phyloP scores from a whole-genome alignment of 2,888 invertebrate species.

The Nemapogon koenigi region DNA sequence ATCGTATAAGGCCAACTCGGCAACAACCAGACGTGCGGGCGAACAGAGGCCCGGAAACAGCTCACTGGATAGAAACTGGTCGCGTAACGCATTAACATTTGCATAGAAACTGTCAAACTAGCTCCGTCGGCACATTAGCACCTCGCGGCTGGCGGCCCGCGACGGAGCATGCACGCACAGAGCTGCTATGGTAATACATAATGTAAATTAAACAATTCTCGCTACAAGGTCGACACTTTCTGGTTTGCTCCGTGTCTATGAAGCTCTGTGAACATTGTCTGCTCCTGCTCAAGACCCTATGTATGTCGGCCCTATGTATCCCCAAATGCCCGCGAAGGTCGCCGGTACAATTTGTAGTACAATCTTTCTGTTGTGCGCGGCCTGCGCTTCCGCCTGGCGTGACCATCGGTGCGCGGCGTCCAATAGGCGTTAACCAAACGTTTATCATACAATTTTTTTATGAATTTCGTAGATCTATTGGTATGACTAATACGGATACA shows the following conservation, averaged over 20 bases:
- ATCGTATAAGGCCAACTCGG: too few relatives aligned
- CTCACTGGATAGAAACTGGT: slow-evolving; percentile 48
- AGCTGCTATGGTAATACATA: slow-evolving; percentile 1
- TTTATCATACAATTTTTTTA: slow-evolving; percentile 2
- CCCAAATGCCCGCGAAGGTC: slow-evolving; percentile 18
- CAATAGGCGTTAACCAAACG: slow-evolving; percentile 7
- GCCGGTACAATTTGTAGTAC: slow-evolving; percentile 20
- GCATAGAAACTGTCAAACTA: slow-evolving; percentile 62
- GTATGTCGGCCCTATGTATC: too few relatives aligned
- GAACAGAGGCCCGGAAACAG: slow-evolving; percentile 54
- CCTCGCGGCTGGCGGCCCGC: slow-evolving; percentile 24
- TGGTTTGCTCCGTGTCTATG: too few relatives aligned
- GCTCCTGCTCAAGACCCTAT: too few relatives aligned
- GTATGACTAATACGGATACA: too few relatives aligned
- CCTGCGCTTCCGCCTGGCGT: slow-evolving; percentile 17
- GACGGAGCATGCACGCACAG: slow-evolving; percentile 5
- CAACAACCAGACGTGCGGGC: too few relatives aligned
- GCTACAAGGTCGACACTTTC: not conserved
- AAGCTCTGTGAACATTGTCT: too few relatives aligned
- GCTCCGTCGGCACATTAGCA: slow-evolving; percentile 50
- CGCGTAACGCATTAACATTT: slow-evolving; percentile 56
- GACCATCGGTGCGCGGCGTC: slow-evolving; percentile 10
- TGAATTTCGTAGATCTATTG: too few relatives aligned
- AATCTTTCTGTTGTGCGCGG: slow-evolving; percentile 18
- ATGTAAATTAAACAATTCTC: slow-evolving; percentile 4